Conservation (phyloP, 1,140 invertebrate genomes). For the Araneus ventricosus region DNA sequence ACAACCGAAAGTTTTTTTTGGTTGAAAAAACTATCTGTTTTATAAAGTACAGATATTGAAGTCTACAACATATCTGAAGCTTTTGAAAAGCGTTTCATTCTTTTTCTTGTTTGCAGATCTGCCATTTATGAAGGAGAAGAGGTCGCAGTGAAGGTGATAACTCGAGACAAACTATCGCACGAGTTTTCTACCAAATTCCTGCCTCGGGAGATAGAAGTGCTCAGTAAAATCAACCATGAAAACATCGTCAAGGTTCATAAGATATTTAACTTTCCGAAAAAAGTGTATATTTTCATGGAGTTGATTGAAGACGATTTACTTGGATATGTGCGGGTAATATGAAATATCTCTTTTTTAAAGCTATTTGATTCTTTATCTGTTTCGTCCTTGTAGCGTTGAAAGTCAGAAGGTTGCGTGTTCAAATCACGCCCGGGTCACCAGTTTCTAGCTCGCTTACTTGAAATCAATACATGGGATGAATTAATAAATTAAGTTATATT, state of each 20-base stretch:
- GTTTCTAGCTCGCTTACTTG: too few relatives aligned
- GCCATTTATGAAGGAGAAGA: slow-evolving; percentile 77
- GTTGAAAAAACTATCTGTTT: too few relatives aligned
- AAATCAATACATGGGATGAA: too few relatives aligned
- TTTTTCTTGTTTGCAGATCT: neutral
- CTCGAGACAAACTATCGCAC: slow-evolving; percentile 14
- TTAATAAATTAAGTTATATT: too few relatives aligned
- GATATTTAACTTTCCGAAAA: slow-evolving; percentile 81
- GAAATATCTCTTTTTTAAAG: neutral
- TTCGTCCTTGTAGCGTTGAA: too few relatives aligned
- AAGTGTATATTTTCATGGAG: slow-evolving; percentile 85
- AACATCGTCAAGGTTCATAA: slow-evolving; percentile 88
- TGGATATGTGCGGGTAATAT: slow-evolving; percentile 81
- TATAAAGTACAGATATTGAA: too few relatives aligned
- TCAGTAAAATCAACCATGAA: slow-evolving; percentile 91
- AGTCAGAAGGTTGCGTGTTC: too few relatives aligned
- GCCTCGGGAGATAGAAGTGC: slow-evolving; percentile 92
- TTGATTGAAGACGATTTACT: slow-evolving; percentile 82
- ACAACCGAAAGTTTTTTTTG: too few relatives aligned
- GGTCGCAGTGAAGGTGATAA: slow-evolving; percentile 83
- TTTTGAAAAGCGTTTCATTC: too few relatives aligned
- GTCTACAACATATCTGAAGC: too few relatives aligned
- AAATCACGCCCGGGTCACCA: too few relatives aligned
- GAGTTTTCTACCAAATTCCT: slow-evolving; percentile 92
- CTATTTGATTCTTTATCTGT: too few relatives aligned